Percentiles rank a stretch among this genome's conserved stretches.
These are phyloP conservation scores for Caenorhabditis imperialis DNA, from an alignment of 2,888 invertebrate species.

Conservation along the genomic window DNA sequence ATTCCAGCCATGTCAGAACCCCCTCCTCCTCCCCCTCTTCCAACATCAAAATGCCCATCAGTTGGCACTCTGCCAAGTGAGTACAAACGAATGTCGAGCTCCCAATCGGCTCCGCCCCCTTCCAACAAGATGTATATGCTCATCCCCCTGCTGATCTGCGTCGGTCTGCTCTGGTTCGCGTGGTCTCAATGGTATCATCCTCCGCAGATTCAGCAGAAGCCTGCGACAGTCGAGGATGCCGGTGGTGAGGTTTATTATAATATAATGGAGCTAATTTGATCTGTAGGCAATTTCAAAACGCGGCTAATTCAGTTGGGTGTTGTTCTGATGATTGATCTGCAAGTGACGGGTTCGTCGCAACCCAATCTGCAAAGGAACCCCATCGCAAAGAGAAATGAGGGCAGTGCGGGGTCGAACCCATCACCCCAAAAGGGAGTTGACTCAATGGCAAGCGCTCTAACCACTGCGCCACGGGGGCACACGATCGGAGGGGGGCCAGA, in stretches of 20 bases:
- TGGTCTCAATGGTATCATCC: conserved; percentile 44
- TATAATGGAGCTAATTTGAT: neutral
- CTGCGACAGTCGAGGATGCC: neutral
- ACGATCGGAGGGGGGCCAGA: too few relatives aligned
- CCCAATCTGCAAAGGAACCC: too few relatives aligned
- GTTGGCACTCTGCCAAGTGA: conserved; percentile 25
- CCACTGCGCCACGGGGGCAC: too few relatives aligned
- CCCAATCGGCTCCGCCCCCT: conserved; percentile 4
- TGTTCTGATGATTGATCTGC: too few relatives aligned
- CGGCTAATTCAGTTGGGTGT: neutral
- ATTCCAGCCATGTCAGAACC: too few relatives aligned
- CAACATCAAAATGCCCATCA: too few relatives aligned
- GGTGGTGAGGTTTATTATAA: conserved; percentile 6
- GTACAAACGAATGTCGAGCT: conserved; percentile 26
- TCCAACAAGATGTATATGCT: conserved; percentile 23
- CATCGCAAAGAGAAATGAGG: too few relatives aligned
- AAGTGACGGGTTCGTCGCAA: too few relatives aligned
- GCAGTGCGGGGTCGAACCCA: too few relatives aligned
- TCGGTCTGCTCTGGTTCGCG: conserved; percentile 36
- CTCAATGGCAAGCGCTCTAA: too few relatives aligned
- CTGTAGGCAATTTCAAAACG: neutral
- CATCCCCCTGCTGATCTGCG: conserved; percentile 41
- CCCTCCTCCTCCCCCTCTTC: too few relatives aligned
- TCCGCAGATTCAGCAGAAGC: conserved; percentile 12
- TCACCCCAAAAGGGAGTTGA: too few relatives aligned